These are phyloP conservation scores for Camponotus fellah DNA, from an alignment of 2,888 invertebrate species.

Conservation along the genomic window DNA sequence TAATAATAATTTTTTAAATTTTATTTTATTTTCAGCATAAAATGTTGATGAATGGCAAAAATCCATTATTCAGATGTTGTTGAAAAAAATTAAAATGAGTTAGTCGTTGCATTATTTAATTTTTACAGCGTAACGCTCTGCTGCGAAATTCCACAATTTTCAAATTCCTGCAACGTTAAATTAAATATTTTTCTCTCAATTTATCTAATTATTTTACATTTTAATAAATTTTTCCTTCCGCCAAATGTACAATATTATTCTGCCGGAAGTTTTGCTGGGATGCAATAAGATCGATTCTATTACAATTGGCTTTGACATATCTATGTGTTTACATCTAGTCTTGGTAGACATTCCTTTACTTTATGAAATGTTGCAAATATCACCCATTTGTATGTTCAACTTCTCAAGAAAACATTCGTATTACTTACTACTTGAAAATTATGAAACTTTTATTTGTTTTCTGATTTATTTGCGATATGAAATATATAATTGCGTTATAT, in stretches of 20 bases:
- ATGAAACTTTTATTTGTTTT: neutral
- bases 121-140: conserved; percentile 4
- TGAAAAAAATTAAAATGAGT: conserved; percentile 1
- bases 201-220: conserved; percentile 8
- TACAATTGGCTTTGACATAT: conserved; percentile 25
- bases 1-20: neutral
- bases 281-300: conserved; percentile 7
- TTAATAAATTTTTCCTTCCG: neutral
- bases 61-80: conserved; percentile 20
- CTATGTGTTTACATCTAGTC: conserved; percentile 34
- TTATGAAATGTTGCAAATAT: conserved; percentile 36
- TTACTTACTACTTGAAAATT: conserved; percentile 21
- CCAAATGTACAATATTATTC: conserved; percentile 12
- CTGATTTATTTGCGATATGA: neutral
- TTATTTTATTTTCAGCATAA: neutral
- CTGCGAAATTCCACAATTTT: conserved; percentile 3
- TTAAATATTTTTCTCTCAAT: conserved; percentile 23
- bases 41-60: conserved; percentile 10
- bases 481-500: neutral
- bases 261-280: conserved; percentile 1
- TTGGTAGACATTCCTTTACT: neutral
- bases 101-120: conserved; percentile 2
- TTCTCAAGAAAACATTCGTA: neutral
- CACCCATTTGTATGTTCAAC: conserved; percentile 18
- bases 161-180: conserved; percentile 4